Base-by-base conservation (phyloP, 2,797 vertebrate genomes). In the Tamandua tetradactyla region DNA sequence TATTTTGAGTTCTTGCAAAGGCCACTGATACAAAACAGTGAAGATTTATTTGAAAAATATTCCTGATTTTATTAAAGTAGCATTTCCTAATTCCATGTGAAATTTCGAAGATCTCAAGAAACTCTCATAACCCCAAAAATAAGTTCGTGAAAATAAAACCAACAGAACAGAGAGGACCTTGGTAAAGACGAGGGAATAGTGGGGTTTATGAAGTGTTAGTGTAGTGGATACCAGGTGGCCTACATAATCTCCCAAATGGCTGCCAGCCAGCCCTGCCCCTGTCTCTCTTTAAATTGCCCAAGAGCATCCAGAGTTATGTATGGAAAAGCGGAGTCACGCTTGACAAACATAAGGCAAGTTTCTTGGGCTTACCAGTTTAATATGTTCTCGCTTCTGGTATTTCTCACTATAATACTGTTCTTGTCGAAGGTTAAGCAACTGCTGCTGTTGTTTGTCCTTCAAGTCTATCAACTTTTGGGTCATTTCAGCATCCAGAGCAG, bases 381-480 rank as follows among this genome's bases (percentile, higher is more conserved):
- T 99, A 97, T 99, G 99, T 86, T 99, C 99, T 93, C 99, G 98
- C 89, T 99, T 99, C 98, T 99, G 99, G 98, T 99, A 99, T 98
- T 99, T 99, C 82, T 99, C 99, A 42, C 99, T 99, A 97, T 99
- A 99, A 98, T 99, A 99, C 96, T 99, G 99, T 96, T 99, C 99
- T 98, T 99, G 99, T 23, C 99, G 98, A 64, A 99, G 99, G 22
- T 99, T 98, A 49, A 99, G 98, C 84, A 99, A 98, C 97, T 99
- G 99, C 83, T 99, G 99, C 88, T 99, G 99, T 83, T 99, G 99
- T 96, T 99, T 99, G 96, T 99, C 99, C 97, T 99, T 99, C 95
- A 99, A 98, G 96, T 99, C 99, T 0, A 98, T 97, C 1, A 99
- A 98, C 96, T 98, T 99, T 96, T 99, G 99, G 84, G 97, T 98